Evolutionary conservation across 2,113 vertebrate genomes (phyloP), one percentile per base, ranked within the genome.

Genomic region (Asarcornis scutulata): DNA sequence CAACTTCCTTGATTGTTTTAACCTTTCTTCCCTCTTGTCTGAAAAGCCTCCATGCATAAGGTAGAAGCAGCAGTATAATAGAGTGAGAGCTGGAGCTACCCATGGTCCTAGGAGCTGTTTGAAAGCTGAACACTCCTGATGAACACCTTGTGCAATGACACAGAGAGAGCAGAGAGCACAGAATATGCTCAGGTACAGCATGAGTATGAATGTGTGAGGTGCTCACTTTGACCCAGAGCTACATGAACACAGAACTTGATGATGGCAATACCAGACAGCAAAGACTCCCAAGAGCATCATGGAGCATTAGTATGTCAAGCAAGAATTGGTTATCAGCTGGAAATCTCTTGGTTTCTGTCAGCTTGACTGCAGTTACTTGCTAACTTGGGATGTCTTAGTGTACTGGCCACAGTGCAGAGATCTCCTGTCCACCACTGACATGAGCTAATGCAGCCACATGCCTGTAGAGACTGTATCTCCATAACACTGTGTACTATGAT

Each of bases 381-480:
- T 59, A 71, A 59, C 8, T 76, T 66, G 44, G n/a, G 56, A 12
- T 17, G 52, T 6, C 31, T 79, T 48, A 56, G 17, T 14, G 32
- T 53, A 36, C 12, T 0, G 1, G 17, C 15, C 55, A 12, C 34
- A 17, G 55, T 4, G 32, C 11, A 46, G 62, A 69, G 13, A 46
- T 13, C 18, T 68, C 31, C 22, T 31, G 6, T 11, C 26, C 50
- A 5, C 22, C 1, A 4, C 32, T 9, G 11, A 44, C 1, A 2
- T 26, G 17, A 81, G 15, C 36, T 46, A 46, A 63, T n/a, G 23
- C 18, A n/a, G 55, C 23, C 5, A 1, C 27, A 4, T 0, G 3
- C 13, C 6, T 0, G 2, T 0, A 1, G 50, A 59, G 34, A 74
- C 27, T 60, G 22, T 17, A 17, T 40, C 42, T 46, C 26, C 1